A percentile compares a stretch with the other conserved stretches of the same genome.
Evolutionary conservation across 2,888 invertebrate genomes (phyloP).

Genomic region (Eupithecia pulchellata): DNA sequence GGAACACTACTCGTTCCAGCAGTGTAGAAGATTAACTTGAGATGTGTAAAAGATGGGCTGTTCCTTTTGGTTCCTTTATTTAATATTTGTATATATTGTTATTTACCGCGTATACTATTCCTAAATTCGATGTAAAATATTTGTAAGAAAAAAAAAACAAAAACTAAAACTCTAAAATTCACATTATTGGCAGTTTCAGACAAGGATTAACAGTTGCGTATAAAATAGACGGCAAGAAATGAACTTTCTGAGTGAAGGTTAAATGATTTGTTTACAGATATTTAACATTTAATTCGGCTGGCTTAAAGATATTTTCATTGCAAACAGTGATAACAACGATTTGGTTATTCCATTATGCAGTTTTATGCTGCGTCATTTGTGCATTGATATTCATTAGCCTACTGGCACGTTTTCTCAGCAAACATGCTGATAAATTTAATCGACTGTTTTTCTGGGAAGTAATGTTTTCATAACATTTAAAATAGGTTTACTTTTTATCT

Average conservation of each 20-base stretch:
- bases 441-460: background rate
- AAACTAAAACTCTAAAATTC: no score
- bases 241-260: no score
- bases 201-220: no score
- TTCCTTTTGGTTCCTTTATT: background rate
- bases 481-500: background rate
- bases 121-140: background rate
- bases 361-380: background rate
- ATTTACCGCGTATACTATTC: background rate
- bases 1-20: slow-evolving; percentile 19
- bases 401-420: background rate
- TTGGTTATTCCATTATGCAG: background rate
- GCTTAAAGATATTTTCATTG: background rate
- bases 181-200: no score
- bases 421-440: background rate
- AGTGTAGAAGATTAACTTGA: slow-evolving; percentile 13
- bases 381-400: background rate
- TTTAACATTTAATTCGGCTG: no score
- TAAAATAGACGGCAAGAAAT: no score
- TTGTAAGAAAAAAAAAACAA: background rate
- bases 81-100: background rate
- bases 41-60: background rate
- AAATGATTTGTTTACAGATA: no score
- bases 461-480: background rate
- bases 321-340: background rate